Base-by-base conservation (phyloP, 2,888 invertebrate species). In the Phalera bucephala region DNA sequence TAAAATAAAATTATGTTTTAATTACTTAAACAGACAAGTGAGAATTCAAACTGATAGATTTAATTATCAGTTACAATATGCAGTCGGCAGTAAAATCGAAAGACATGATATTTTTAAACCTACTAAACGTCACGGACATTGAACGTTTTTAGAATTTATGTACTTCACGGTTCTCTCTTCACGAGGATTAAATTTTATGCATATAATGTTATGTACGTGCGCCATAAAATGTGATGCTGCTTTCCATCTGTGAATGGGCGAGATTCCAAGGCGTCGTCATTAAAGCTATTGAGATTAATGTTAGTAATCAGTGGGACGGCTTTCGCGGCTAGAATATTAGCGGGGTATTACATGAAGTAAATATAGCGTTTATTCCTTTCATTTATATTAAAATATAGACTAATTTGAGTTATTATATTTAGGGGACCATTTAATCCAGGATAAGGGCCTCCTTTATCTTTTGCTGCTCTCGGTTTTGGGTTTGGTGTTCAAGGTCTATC, bases 101-200 rank as follows among this genome's bases (percentile, higher is more conserved):
- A 51, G 45, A 56, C 38, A 51, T 49, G 61, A 66, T 68, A 73
- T 72, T 66, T 72, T 72, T 64, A 68, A 60, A 59, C 48, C 51
- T 30, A 62, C 40, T 56, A 51, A 57, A 61, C 68, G 59, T 66
- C 59, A 62, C 59, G 40, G 42, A 51, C 46, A 44, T 61, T 57
- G 55, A 62, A 59, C 53, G 52, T 52, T 61, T 63, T 65, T 61
- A 60, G 45, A 60, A 52, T 63, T 53, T 53, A 53, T 51, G 39
- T 45, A 56, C 60, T 56, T 45, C 36, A 34, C 37, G 31, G 29
- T 41, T 39, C 28, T 38, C 30, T 42, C 38, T 41, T 20, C 36
- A 26, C 34, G 42, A 44, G 46, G 35, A 54, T 46, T 34, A 35
- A 29, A 40, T 39, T 52, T 57, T 53, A 53, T 45, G 45, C 36